Percentiles rank a stretch among this genome's conserved stretches.
Evolutionary conservation across 2,113 vertebrate species (phyloP).

Genomic region (Otocyon megalotis): DNA sequence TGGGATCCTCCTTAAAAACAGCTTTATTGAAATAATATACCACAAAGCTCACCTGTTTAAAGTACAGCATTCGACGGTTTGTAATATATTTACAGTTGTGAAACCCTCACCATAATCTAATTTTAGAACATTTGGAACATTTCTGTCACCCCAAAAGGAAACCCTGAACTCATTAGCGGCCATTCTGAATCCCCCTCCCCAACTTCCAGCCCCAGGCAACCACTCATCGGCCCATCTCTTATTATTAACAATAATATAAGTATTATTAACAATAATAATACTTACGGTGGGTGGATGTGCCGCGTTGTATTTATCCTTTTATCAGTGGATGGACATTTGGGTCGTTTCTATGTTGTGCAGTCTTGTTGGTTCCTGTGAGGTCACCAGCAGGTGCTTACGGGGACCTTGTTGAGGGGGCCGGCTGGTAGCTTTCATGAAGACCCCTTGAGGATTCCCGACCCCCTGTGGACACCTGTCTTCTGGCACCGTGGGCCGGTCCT

Average conservation of each 20-base stretch:
- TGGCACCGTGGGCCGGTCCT: accelerated
- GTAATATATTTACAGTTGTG: background rate
- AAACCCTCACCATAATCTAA: background rate
- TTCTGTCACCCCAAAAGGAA: background rate
- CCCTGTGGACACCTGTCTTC: background rate
- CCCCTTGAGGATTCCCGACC: background rate
- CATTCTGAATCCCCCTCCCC: accelerated
- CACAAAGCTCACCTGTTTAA: background rate
- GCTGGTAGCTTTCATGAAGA: background rate
- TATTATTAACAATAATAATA: too few relatives aligned
- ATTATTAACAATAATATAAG: too few relatives aligned
- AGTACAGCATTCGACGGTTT: background rate
- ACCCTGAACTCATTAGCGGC: accelerated
- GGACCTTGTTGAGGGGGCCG: background rate
- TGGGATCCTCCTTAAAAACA: too few relatives aligned
- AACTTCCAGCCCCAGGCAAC: background rate
- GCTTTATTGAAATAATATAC: background rate
- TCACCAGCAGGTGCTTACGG: background rate
- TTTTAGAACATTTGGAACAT: background rate
- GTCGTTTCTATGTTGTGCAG: background rate
- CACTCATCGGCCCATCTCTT: background rate
- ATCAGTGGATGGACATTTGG: accelerated
- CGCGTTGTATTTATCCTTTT: accelerated
- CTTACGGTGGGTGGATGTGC: accelerated
- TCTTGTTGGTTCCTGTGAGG: background rate